phyloP scores from a whole-genome alignment of 30 jellyfish, hydroid and myxozoan species.

The Calvadosia cruxmelitensis region DNA sequence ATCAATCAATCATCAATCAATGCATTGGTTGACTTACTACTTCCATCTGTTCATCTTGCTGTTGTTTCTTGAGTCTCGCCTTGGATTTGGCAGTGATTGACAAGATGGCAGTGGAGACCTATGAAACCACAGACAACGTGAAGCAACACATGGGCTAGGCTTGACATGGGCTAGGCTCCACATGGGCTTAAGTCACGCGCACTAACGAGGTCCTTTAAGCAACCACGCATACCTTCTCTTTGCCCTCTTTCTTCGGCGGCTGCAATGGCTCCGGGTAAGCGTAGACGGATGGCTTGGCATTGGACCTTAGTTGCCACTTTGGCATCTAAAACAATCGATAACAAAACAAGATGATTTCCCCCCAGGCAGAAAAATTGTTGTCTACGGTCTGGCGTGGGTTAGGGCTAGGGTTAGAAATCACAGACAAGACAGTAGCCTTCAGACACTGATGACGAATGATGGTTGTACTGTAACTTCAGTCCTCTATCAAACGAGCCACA shows the following conservation, averaged over 20 bases:
- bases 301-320: constrained; percentile 61
- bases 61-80: constrained; percentile 58
- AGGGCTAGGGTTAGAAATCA: not conserved
- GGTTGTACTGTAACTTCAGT: too few species aligned
- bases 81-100: constrained; percentile 79
- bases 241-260: constrained; percentile 92
- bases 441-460: too few species aligned
- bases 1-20: too few species aligned
- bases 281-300: constrained; percentile 91
- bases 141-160: too few species aligned
- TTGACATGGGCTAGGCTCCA: too few species aligned
- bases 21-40: too few species aligned
- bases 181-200: too few species aligned
- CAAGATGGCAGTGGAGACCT: constrained; percentile 81
- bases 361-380: not conserved
- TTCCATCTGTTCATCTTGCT: constrained; percentile 88
- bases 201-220: too few species aligned
- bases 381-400: not conserved
- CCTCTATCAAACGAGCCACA: too few species aligned
- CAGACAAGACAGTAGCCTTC: too few species aligned
- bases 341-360: not conserved
- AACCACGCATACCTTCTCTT: constrained; percentile 51
- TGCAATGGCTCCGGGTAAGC: constrained; percentile 92
- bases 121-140: too few species aligned
- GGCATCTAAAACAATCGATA: constrained; percentile 66